These are phyloP conservation scores for Baronia brevicornis DNA, from an alignment of 2,888 invertebrate genomes.

Conservation along the genomic window DNA sequence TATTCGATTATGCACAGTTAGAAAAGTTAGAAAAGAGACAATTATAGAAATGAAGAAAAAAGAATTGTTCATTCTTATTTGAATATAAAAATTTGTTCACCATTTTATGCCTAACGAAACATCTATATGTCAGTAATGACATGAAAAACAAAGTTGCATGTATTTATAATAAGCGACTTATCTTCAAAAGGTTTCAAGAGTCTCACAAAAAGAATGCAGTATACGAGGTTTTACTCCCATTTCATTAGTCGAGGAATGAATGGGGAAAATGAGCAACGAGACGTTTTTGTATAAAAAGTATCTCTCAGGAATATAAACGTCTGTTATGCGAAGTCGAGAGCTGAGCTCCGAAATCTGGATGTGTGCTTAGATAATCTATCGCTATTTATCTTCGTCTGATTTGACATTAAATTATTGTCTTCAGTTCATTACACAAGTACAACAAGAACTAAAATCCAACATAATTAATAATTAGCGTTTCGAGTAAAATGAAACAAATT, in stretches of 20 bases:
- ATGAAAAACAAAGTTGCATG: conserved; percentile 36
- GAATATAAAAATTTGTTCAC: neutral
- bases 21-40: too few species aligned
- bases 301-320: conserved; percentile 30
- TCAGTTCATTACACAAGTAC: conserved; percentile 51
- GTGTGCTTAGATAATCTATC: conserved; percentile 54
- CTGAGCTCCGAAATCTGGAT: conserved; percentile 41
- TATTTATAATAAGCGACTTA: conserved; percentile 55
- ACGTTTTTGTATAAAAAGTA: conserved; percentile 37
- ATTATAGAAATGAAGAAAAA: too few species aligned
- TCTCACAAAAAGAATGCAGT: conserved; percentile 54
- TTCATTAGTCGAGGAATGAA: conserved; percentile 60
- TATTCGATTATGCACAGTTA: too few species aligned
- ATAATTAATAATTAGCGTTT: neutral
- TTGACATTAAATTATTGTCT: conserved; percentile 63
- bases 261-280: conserved; percentile 42
- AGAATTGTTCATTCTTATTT: neutral
- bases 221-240: conserved; percentile 48
- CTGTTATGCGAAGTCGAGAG: conserved; percentile 34
- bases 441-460: conserved; percentile 18
- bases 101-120: too few species aligned
- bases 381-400: conserved; percentile 64
- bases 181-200: conserved; percentile 38
- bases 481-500: neutral
- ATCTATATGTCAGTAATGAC: too few species aligned